A percentile compares a stretch with the other conserved stretches of the same genome.
Evolutionary conservation across 2,888 invertebrate species (phyloP).

Genomic region (Glaucopsyche alexis): DNA sequence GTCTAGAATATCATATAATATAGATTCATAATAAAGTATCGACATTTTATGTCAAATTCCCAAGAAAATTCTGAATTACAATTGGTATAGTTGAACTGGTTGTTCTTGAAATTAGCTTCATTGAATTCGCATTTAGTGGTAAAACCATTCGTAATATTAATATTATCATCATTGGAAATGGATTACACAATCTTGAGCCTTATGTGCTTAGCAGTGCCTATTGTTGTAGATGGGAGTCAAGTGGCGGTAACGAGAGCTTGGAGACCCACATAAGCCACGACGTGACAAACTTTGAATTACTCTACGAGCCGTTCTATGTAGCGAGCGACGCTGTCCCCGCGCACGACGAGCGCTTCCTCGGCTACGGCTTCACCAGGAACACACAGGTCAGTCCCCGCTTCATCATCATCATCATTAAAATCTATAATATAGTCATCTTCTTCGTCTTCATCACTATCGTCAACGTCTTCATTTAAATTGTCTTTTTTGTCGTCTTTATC

Average conservation of each 20-base stretch:
- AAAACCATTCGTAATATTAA: no score
- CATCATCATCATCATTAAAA: background rate
- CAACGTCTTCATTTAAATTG: background rate
- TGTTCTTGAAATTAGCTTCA: no score
- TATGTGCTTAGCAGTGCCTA: background rate
- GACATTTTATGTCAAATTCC: no score
- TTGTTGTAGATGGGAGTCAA: slow-evolving; percentile 79
- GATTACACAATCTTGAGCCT: no score
- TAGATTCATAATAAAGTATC: background rate
- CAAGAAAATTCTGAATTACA: no score
- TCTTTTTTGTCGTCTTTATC: no score
- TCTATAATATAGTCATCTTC: background rate
- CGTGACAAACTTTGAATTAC: slow-evolving; percentile 90
- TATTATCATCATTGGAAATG: no score
- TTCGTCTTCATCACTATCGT: background rate
- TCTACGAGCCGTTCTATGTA: slow-evolving; percentile 96
- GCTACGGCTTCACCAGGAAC: slow-evolving; percentile 95
- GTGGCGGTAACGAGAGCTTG: slow-evolving; percentile 78
- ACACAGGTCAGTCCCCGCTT: slow-evolving; percentile 83
- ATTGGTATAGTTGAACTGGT: no score
- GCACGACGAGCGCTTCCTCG: slow-evolving; percentile 93
- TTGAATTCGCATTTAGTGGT: no score
- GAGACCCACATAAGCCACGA: slow-evolving; percentile 89
- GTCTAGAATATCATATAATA: background rate
- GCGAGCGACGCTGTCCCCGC: slow-evolving; percentile 89